Conservation (phyloP, 2,888 invertebrate species). For the Notodonta dromedarius region DNA sequence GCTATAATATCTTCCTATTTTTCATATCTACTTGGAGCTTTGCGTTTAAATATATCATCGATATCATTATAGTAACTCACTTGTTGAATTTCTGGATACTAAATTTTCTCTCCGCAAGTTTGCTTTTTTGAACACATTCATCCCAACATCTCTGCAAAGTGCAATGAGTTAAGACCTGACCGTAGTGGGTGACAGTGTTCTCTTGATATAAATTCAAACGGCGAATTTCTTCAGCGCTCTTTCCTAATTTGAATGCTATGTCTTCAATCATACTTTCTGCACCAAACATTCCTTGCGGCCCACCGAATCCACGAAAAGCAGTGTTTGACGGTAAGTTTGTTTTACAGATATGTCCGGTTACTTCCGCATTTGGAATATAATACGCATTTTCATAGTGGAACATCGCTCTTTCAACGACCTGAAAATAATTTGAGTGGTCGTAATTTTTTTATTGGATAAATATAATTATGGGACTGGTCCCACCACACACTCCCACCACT, state of each 20-base stretch:
- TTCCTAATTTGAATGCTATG: constrained; percentile 88
- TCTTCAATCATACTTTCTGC: constrained; percentile 91
- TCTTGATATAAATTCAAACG: constrained; percentile 91
- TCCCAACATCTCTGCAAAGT: constrained; percentile 91
- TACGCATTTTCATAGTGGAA: constrained; percentile 94
- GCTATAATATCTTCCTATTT: background rate
- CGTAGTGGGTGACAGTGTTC: constrained; percentile 91
- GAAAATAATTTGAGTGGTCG: constrained; percentile 30
- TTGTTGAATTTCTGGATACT: constrained; percentile 89
- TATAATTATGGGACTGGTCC: background rate
- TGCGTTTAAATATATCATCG: constrained; percentile 6
- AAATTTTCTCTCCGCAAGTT: constrained; percentile 84
- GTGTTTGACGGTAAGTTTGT: constrained; percentile 97
- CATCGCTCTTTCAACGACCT: constrained; percentile 94
- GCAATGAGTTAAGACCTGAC: constrained; percentile 89
- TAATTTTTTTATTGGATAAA: background rate
- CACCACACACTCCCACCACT: too few species aligned
- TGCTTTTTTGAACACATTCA: constrained; percentile 88
- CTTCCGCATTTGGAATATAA: constrained; percentile 88
- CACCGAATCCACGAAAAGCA: constrained; percentile 96
- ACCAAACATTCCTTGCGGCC: constrained; percentile 95
- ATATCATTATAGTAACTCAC: constrained; percentile 62
- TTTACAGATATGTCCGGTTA: constrained; percentile 90
- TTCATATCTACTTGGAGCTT: background rate
- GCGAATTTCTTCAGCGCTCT: constrained; percentile 86